Conservation (phyloP, 37 sponge, comb jelly and placozoan genomes). For the Sycon ciliatum region DNA sequence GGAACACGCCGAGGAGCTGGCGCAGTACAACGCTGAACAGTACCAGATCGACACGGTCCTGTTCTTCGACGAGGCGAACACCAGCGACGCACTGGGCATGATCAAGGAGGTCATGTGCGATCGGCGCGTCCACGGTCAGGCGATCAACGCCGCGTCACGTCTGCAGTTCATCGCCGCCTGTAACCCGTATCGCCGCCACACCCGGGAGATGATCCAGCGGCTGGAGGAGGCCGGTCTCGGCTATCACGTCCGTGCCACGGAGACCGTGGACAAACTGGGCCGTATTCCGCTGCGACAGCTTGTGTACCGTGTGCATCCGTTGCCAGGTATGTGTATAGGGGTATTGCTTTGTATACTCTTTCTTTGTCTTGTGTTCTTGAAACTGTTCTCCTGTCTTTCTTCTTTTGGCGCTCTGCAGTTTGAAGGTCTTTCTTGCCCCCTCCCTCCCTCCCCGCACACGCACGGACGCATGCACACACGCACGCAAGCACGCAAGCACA, state of each 20-base stretch:
- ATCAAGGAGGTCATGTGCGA: slow-evolving; percentile 60
- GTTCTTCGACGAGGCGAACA: slow-evolving; percentile 69
- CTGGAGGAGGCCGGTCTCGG: slow-evolving; percentile 37
- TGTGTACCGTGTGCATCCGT: slow-evolving; percentile 83
- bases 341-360: no score
- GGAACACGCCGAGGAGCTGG: slow-evolving; percentile 33
- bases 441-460: no score
- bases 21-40: slow-evolving; percentile 9
- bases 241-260: slow-evolving; percentile 17
- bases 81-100: slow-evolving; percentile 44
- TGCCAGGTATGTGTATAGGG: no score
- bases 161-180: slow-evolving; percentile 54
- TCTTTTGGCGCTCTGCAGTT: no score
- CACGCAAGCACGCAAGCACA: no score
- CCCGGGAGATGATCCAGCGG: slow-evolving; percentile 20
- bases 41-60: slow-evolving; percentile 41
- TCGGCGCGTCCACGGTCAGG: slow-evolving; percentile 25
- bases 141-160: slow-evolving; percentile 10
- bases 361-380: no score
- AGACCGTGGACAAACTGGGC: slow-evolving; percentile 35
- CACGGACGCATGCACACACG: no score
- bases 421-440: no score
- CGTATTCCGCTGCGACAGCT: slow-evolving; percentile 73
- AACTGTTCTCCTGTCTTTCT: no score
- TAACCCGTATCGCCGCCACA: slow-evolving; percentile 37